Evolutionary conservation across 1,140 invertebrate species (phyloP).

Genomic region (Aphaenogaster rudis): DNA sequence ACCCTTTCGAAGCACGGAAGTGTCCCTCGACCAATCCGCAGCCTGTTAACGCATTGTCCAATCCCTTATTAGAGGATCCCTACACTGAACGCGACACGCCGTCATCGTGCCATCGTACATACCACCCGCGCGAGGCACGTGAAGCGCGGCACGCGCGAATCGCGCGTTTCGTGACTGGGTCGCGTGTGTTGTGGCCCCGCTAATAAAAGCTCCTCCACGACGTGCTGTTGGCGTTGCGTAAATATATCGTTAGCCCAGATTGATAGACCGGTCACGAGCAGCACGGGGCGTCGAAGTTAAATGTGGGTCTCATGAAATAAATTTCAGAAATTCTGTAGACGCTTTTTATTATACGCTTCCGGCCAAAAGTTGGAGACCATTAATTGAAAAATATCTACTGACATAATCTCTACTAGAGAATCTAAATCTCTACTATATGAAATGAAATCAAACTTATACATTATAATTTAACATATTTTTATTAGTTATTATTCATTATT

Average conservation of each 20-base stretch:
- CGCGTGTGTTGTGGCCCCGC: constrained; percentile 59
- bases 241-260: constrained; percentile 73
- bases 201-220: constrained; percentile 62
- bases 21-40: too few species aligned
- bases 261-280: constrained; percentile 59
- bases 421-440: too few species aligned
- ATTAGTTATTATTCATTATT: too few species aligned
- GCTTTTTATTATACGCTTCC: neutral
- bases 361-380: too few species aligned
- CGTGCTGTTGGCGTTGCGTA: constrained; percentile 53
- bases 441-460: too few species aligned
- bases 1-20: too few species aligned
- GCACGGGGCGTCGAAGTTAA: neutral
- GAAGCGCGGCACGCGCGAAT: constrained; percentile 44
- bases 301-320: neutral
- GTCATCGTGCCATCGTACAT: neutral
- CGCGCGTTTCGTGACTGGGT: constrained; percentile 68
- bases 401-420: too few species aligned
- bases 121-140: neutral
- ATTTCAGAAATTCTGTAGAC: neutral
- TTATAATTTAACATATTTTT: too few species aligned
- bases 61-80: too few species aligned
- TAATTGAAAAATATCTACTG: too few species aligned
- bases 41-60: too few species aligned
- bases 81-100: too few species aligned